Base-by-base conservation (phyloP, 2,113 vertebrate species). In the Genyomyrus donnyi region DNA sequence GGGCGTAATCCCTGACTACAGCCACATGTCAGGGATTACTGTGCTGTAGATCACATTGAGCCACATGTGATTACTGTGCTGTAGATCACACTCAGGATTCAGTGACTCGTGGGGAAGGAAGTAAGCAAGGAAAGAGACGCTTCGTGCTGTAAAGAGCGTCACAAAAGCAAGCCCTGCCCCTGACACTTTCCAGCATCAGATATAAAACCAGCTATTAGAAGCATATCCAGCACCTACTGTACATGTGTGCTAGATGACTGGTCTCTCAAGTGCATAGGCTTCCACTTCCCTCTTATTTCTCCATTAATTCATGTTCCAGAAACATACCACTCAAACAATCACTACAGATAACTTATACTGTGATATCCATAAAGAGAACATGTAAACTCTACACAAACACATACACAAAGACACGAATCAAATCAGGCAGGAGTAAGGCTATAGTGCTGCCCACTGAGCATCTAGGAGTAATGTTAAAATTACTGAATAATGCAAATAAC, bases 11-110 rank as follows among this genome's bases (percentile, higher is more conserved):
- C 89, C 35, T 52, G 21, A 13, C 66, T 88, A 80, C 88, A 80
- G 56, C 89, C 48, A n/a, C 86, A 87, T 35, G 42, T 35, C 35
- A 88, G 21, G 66, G 66, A 90, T 90, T 90, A 90, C 70, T 49
- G 35, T 83, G 39, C 24, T 62, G 35, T 21, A 53, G 48, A 42
- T 88, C 85, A 77, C 48, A 86, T 39, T 39, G 39, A 80, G 56
- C 89, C 48, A n/a, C 86, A 87, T 31, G 42, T 35, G 66, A 90
- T 90, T 90, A 90, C 66, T 49, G 35, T 83, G 39, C 24, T 62
- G 35, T 21, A 53, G 48, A 42, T 88, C 85, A 77, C 48, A 86
- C 13, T 19, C 58, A 24, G 39, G 31, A 9, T 56, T 21, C 48
- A 74, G 56, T 48, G 48, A 31, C 53, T 35, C 17, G 86, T 39